Evolutionary conservation across 2,888 invertebrate genomes (phyloP), one percentile per base, ranked within the genome.

Genomic region (Ectemnius lituratus): DNA sequence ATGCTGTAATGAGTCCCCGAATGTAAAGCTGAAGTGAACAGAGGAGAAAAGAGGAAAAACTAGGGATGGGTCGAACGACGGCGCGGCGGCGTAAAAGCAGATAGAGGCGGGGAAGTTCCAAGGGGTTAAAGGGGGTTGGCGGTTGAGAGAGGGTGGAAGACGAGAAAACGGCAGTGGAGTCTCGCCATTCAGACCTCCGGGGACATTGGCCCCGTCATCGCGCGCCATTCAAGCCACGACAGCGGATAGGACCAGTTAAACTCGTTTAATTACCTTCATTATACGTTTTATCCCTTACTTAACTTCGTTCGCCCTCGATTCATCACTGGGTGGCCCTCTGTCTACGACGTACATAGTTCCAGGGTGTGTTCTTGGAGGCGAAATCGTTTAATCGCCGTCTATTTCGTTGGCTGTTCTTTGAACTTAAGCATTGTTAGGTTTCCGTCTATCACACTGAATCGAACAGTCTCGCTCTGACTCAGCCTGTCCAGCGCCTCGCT

Each of bases 251-350:
- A 70, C 75, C 65, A 65, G 71, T 76, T 74, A 79, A 79, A 83
- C 76, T 78, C 78, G 70, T 79, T 83, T 83, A 83, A 83, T 83
- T 81, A 83, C 79, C 71, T 62, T 76, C 78, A 83, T 83, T 81
- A 81, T 81, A 70, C 76, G 62, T 78, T 76, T 66, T 58, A 73
- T 64, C 70, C 37, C 70, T 83, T 78, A 73, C 66, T 67, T 62
- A 65, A 76, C 77, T 73, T 70, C 56, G 64, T 20, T 52, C 57
- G 60, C 37, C 67, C 57, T 65, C 45, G 61, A 14, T 45, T 57
- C 52, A 64, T 27, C 62, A 59, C 28, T 11, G 49, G 56, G 47
- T 63, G 59, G 63, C 8, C 37, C 8, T 37, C 8, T 37, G 37
- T 37, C 37, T 37, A 8, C 37, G 37, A 1, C 37, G 37, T 37